phyloP scores from a whole-genome alignment of 1,140 invertebrate genomes.

The Drosophila pachea region DNA sequence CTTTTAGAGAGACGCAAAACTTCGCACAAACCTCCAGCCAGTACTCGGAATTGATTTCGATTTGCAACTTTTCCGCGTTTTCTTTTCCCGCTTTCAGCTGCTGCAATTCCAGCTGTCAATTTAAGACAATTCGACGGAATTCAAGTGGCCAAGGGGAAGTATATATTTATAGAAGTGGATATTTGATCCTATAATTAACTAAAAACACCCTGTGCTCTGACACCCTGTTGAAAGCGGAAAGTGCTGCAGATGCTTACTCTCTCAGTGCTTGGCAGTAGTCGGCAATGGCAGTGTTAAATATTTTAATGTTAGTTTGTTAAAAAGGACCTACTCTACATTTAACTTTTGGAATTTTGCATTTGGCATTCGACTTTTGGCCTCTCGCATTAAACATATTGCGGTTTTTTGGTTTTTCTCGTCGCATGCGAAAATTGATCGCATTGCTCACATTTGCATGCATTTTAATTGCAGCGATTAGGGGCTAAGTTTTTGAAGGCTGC shows the following conservation, averaged over 20 bases:
- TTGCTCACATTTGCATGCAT: constrained; percentile 10
- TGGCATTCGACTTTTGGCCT: constrained; percentile 2
- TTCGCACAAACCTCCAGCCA: too few relatives aligned
- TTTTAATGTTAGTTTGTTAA: background rate
- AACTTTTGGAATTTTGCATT: constrained; percentile 4
- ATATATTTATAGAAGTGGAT: background rate
- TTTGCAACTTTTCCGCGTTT: background rate
- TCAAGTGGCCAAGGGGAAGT: too few relatives aligned
- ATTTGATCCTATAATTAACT: background rate
- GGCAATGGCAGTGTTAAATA: background rate
- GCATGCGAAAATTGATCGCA: constrained; percentile 1
- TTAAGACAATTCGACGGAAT: constrained; percentile 22
- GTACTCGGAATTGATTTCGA: too few relatives aligned
- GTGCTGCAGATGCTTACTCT: too few relatives aligned
- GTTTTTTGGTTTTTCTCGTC: constrained; percentile 6
- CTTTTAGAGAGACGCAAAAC: constrained; percentile 5
- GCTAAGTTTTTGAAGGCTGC: constrained; percentile 16
- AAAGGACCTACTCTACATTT: constrained; percentile 14
- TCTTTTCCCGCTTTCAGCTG: constrained; percentile 3
- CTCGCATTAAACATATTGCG: constrained; percentile 10
- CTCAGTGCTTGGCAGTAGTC: background rate
- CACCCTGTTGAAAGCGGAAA: too few relatives aligned
- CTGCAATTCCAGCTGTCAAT: constrained; percentile 35
- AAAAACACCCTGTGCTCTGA: too few relatives aligned
- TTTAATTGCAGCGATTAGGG: constrained; percentile 28